Evolutionary conservation across 64 coral and sea anemone species (phyloP).

Genomic region (Anthopleura sola): DNA sequence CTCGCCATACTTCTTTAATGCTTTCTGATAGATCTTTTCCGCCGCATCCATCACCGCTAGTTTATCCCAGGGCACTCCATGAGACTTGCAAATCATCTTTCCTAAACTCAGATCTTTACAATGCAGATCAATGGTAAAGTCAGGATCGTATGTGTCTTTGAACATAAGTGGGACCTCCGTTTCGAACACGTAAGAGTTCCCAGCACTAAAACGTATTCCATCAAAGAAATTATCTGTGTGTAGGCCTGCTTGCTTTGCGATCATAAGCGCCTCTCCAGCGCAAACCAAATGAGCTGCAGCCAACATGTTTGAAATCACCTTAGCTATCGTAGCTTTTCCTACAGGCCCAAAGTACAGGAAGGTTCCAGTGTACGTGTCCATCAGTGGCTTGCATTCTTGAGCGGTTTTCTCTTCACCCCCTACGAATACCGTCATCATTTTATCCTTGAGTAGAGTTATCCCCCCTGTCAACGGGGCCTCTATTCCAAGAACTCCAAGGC

Average conservation of each 20-base stretch:
- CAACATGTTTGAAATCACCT: slow-evolving; percentile 90
- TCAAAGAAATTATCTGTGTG: slow-evolving; percentile 64
- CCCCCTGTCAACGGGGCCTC: slow-evolving; percentile 83
- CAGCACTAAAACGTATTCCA: slow-evolving; percentile 66
- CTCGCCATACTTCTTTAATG: slow-evolving; percentile 32
- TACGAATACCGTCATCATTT: slow-evolving; percentile 71
- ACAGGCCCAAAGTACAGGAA: slow-evolving; percentile 66
- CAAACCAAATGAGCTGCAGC: slow-evolving; percentile 56
- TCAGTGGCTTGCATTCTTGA: slow-evolving; percentile 58
- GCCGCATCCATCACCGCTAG: neutral
- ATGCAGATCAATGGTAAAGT: slow-evolving; percentile 65
- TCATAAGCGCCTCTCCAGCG: slow-evolving; percentile 59
- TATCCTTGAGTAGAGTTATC: slow-evolving; percentile 45
- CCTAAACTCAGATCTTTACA: slow-evolving; percentile 85
- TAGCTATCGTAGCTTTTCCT: slow-evolving; percentile 68
- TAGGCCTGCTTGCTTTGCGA: slow-evolving; percentile 69
- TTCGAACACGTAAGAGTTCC: slow-evolving; percentile 78
- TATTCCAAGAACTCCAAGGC: slow-evolving; percentile 27
- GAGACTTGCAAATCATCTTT: slow-evolving; percentile 40
- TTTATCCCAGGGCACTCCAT: slow-evolving; percentile 48
- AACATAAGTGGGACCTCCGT: slow-evolving; percentile 80
- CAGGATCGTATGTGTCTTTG: slow-evolving; percentile 79
- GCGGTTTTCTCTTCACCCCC: slow-evolving; percentile 67
- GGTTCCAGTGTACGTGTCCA: slow-evolving; percentile 42
- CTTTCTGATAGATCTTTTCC: slow-evolving; percentile 52